Evolutionary conservation across 2,113 vertebrate genomes (phyloP), one percentile per base, ranked within the genome.

Genomic region (Pristiophorus japonicus): DNA sequence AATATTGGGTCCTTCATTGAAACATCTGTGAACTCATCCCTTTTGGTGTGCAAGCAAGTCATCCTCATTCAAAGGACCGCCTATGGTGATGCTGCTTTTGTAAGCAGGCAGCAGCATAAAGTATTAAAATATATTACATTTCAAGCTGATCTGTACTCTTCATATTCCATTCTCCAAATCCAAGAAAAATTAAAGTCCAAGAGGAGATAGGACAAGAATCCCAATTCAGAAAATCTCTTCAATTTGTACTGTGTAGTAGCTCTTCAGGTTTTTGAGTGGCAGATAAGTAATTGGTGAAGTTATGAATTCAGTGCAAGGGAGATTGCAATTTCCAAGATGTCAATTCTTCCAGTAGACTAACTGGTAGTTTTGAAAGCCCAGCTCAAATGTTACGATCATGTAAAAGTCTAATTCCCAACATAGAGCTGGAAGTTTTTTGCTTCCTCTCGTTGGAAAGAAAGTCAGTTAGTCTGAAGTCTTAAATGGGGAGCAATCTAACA

Each of bases 51-150:
- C n/a, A n/a, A n/a, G n/a, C n/a, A n/a, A n/a, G n/a, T n/a, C n/a
- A n/a, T n/a, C n/a, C n/a, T n/a, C n/a, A n/a, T n/a, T n/a, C n/a
- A n/a, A n/a, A n/a, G n/a, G n/a, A n/a, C n/a, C n/a, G n/a, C n/a
- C n/a, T n/a, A n/a, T n/a, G n/a, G n/a, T n/a, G n/a, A n/a, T 75
- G 73, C 73, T 75, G 73, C 34, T 78, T 78, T 78, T 78, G 73
- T 3, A n/a, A n/a, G 73, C 34, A 78, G 12, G 12, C 73, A 78
- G 10, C 51, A 51, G 51, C 11, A 4, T 27, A 67, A 67, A 2
- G 66, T 27, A 51, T 51, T 22, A 78, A n/a, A 78, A n/a, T 78
- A 78, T 0, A 24, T 70, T 30, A 70, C 27, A 70, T 30, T 70
- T 38, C n/a, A 78, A 16, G 12, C 34, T 78, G 34, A 78, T 38